phyloP scores from a whole-genome alignment of 2,113 vertebrate species.

The Coreoperca whiteheadi region DNA sequence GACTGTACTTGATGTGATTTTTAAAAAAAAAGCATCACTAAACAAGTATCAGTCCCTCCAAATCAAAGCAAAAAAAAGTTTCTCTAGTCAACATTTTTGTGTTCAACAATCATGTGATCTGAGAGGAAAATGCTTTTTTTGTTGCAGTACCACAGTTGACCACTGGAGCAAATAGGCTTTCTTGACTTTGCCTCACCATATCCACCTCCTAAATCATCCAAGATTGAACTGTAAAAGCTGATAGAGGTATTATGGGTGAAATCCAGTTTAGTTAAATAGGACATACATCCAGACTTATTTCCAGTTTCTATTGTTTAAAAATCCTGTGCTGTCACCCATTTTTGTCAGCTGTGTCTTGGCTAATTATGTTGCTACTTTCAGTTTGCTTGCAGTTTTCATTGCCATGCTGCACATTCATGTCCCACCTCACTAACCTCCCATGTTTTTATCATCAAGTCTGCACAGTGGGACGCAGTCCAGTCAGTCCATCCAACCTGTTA shows the following conservation, averaged over 20 bases:
- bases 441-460: neutral
- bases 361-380: neutral
- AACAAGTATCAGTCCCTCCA: neutral
- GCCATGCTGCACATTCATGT: neutral
- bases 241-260: neutral
- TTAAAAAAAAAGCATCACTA: neutral
- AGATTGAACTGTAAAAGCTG: neutral
- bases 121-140: neutral
- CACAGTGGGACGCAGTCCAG: constrained; percentile 3
- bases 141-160: neutral
- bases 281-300: neutral
- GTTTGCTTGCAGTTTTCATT: neutral
- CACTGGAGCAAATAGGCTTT: neutral
- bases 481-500: neutral
- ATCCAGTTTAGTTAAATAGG: neutral
- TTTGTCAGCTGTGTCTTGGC: neutral
- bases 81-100: neutral
- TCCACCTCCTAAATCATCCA: neutral
- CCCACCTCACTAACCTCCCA: neutral
- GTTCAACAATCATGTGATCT: neutral
- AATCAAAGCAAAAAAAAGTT: neutral
- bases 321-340: neutral
- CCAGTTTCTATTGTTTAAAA: neutral
- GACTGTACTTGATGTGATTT: neutral
- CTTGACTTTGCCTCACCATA: neutral